These are phyloP conservation scores for Etheostoma cragini DNA, from an alignment of 2,113 vertebrate species.

Conservation along the genomic window DNA sequence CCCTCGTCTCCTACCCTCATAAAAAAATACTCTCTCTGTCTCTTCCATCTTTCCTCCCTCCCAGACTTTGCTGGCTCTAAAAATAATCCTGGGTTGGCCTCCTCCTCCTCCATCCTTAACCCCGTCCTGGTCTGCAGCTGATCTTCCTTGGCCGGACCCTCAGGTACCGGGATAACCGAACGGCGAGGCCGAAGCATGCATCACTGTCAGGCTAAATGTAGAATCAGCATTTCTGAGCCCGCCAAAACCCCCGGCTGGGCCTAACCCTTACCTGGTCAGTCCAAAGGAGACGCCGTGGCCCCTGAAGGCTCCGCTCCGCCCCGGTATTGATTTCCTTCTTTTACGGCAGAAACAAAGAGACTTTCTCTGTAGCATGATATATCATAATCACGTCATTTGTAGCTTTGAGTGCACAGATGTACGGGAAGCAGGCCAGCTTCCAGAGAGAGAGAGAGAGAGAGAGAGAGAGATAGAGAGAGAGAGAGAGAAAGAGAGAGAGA, in stretches of 20 bases:
- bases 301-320: conserved; percentile 61
- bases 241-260: conserved; percentile 46
- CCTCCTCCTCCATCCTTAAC: conserved; percentile 66
- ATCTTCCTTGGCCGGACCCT: conserved; percentile 71
- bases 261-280: conserved; percentile 72
- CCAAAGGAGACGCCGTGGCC: conserved; percentile 54
- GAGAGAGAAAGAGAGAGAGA: conserved; percentile 24
- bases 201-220: conserved; percentile 84
- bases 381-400: conserved; percentile 91
- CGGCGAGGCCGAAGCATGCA: conserved; percentile 75
- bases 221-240: conserved; percentile 84
- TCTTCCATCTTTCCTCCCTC: conserved; percentile 58
- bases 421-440: conserved; percentile 45
- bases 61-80: conserved; percentile 58
- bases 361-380: conserved; percentile 86
- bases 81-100: conserved; percentile 54
- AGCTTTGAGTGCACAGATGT: conserved; percentile 82
- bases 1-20: conserved; percentile 30
- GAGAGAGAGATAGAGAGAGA: conserved; percentile 8
- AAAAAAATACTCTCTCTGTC: conserved; percentile 38
- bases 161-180: conserved; percentile 74
- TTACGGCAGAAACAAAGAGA: conserved; percentile 85
- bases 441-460: conserved; percentile 18
- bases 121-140: conserved; percentile 79
- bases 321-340: conserved; percentile 85